These are phyloP conservation scores for Rattus rattus DNA, from an alignment of 2,113 vertebrate species.

Conservation along the genomic window DNA sequence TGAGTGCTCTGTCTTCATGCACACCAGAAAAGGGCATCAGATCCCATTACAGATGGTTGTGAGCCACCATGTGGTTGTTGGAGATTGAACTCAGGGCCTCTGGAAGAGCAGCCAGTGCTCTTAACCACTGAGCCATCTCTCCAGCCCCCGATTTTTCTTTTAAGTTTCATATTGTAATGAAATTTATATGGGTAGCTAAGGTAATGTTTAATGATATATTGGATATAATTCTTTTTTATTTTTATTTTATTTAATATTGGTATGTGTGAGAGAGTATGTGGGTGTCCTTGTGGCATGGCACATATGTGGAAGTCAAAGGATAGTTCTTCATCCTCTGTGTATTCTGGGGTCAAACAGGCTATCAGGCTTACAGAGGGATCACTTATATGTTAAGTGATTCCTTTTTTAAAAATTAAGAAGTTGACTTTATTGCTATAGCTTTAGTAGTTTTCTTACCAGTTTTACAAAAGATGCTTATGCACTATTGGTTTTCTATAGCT, in stretches of 20 bases:
- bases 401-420: neutral
- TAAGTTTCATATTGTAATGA: constrained; percentile 22
- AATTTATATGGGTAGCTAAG: constrained; percentile 21
- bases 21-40: too few relatives aligned
- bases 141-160: neutral
- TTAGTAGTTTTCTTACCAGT: neutral
- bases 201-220: neutral
- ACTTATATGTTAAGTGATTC: neutral
- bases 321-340: neutral
- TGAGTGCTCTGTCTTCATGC: too few relatives aligned
- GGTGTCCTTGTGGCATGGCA: neutral
- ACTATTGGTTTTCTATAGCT: neutral
- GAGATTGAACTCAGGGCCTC: too few relatives aligned
- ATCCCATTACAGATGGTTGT: too few relatives aligned
- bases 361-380: neutral
- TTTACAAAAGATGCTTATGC: neutral
- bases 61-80: too few relatives aligned
- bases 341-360: neutral
- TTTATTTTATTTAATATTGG: neutral
- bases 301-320: neutral
- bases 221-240: constrained; percentile 8
- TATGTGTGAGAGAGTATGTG: neutral
- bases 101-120: too few relatives aligned
- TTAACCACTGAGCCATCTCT: too few relatives aligned
- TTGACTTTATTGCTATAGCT: constrained; percentile 17